Conservation (phyloP, 2,888 invertebrate species). For the Drosophila helvetica region DNA sequence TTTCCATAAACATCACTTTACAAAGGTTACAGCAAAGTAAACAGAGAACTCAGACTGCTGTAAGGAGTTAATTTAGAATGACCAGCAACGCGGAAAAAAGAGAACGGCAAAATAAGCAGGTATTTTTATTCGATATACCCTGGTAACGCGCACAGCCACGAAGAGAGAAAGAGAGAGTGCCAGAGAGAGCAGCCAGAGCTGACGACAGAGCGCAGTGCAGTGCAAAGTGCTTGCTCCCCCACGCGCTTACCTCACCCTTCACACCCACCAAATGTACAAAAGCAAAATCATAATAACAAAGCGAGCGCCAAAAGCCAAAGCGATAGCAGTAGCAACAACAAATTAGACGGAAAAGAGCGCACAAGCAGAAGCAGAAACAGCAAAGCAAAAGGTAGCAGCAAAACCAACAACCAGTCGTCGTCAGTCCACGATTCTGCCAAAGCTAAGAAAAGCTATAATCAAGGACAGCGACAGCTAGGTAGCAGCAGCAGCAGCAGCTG, state of each 20-base stretch:
- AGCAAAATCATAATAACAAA: constrained; percentile 73
- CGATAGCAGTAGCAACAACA: constrained; percentile 25
- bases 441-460: constrained; percentile 47
- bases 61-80: no score
- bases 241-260: constrained; percentile 14
- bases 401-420: constrained; percentile 28
- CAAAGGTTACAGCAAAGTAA: no score
- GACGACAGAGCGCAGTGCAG: constrained; percentile 28
- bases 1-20: no score
- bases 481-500: constrained; percentile 47
- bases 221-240: constrained; percentile 10
- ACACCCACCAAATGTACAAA: constrained; percentile 65
- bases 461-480: constrained; percentile 40
- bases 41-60: no score
- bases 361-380: constrained; percentile 28
- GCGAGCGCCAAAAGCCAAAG: constrained; percentile 57
- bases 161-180: constrained; percentile 1
- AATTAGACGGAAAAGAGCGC: constrained; percentile 61
- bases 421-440: constrained; percentile 8
- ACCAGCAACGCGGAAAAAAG: no score
- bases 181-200: constrained; percentile 15
- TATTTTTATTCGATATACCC: neutral
- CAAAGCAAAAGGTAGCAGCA: constrained; percentile 31
- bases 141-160: neutral
- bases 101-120: neutral